These are phyloP conservation scores for Lasioglossum morio DNA, from an alignment of 2,888 invertebrate genomes.

Conservation along the genomic window DNA sequence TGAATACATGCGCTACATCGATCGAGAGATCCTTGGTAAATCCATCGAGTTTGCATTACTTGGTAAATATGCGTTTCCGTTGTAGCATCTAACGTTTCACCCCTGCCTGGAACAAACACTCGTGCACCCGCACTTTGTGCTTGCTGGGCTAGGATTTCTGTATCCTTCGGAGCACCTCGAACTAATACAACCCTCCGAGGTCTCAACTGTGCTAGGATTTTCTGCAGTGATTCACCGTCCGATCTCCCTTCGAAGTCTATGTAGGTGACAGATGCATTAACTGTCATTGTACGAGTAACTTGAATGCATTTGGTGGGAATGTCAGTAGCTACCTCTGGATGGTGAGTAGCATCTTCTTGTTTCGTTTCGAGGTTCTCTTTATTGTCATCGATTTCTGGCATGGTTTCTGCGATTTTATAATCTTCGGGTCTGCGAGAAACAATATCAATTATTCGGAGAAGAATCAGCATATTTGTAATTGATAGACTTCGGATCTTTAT, in stretches of 20 bases:
- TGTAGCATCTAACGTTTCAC: conserved; percentile 97
- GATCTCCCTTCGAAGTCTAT: conserved; percentile 99
- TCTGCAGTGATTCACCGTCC: conserved; percentile 92
- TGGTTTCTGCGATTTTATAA: conserved; percentile 92
- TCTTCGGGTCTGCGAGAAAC: conserved; percentile 90
- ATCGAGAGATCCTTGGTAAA: not conserved
- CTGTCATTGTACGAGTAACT: conserved; percentile 89
- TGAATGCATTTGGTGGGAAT: conserved; percentile 96
- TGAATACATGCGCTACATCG: not conserved
- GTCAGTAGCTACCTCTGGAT: conserved; percentile 86
- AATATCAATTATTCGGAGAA: conserved; percentile 15
- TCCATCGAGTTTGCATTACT: conserved; percentile 84
- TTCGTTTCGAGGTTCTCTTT: conserved; percentile 89
- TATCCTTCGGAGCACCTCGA: conserved; percentile 90
- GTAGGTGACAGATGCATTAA: conserved; percentile 95
- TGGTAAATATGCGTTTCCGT: conserved; percentile 99
- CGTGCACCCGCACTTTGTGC: conserved; percentile 89
- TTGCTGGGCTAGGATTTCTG: conserved; percentile 89
- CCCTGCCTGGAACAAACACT: conserved; percentile 93
- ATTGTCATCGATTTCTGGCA: conserved; percentile 89
- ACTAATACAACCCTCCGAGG: conserved; percentile 90
- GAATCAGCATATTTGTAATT: not conserved
- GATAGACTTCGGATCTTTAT: no score
- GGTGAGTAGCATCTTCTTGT: conserved; percentile 87
- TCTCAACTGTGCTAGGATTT: conserved; percentile 88